phyloP scores from a whole-genome alignment of 2,797 vertebrate genomes.

The Cygnus olor region DNA sequence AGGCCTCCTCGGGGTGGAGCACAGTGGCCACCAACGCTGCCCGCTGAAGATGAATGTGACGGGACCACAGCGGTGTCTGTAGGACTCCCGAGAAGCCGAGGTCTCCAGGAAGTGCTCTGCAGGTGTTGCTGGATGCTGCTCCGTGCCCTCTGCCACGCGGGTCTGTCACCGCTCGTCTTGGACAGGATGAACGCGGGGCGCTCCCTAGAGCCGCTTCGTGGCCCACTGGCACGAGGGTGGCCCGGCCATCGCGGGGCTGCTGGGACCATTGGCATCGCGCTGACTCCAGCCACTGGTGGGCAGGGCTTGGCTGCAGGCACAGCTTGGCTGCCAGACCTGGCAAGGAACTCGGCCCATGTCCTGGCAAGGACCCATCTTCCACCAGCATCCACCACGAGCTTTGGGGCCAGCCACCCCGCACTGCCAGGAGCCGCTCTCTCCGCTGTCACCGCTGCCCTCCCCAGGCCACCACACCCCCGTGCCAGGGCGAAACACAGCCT shows the following conservation, averaged over 20 bases:
- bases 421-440: not conserved
- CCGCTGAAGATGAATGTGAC: accelerated
- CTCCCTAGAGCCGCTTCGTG: not conserved
- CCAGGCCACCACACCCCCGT: not conserved
- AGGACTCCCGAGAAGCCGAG: not conserved
- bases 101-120: not conserved
- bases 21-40: not conserved
- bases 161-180: not conserved
- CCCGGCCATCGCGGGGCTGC: not conserved
- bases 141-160: not conserved
- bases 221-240: not conserved
- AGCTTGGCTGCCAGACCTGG: not conserved
- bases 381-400: not conserved
- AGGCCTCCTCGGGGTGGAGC: not conserved
- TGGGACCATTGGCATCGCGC: not conserved
- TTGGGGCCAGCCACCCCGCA: not conserved
- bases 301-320: not conserved
- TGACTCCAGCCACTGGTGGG: not conserved
- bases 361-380: not conserved
- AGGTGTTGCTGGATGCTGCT: not conserved
- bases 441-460: not conserved
- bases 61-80: not conserved
- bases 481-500: not conserved
- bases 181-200: not conserved
- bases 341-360: no score